Conservation (phyloP, 2,888 invertebrate species). For the Ennomos fuscantarius region DNA sequence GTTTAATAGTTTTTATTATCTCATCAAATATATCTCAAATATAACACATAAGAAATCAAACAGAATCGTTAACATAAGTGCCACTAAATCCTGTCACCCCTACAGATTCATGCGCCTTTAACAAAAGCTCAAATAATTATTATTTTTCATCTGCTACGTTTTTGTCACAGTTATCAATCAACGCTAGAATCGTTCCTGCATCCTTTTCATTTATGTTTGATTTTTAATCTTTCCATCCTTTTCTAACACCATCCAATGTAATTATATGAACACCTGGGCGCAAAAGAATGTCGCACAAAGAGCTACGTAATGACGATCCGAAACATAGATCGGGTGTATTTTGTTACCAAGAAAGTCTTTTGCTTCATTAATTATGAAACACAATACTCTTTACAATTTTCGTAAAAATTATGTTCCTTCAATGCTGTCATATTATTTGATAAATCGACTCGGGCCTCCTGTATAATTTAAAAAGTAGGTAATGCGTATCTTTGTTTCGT, state of each 20-base stretch:
- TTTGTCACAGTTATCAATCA: slow-evolving; percentile 86
- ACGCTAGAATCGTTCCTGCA: slow-evolving; percentile 67
- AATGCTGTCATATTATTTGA: slow-evolving; percentile 80
- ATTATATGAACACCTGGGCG: slow-evolving; percentile 85
- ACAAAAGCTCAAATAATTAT: slow-evolving; percentile 84
- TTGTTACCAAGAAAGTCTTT: slow-evolving; percentile 82
- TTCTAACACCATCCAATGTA: slow-evolving; percentile 71
- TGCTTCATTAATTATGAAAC: slow-evolving; percentile 85
- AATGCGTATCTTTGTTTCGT: slow-evolving; percentile 42
- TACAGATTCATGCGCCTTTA: slow-evolving; percentile 75
- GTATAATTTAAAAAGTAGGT: slow-evolving; percentile 54
- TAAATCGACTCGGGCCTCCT: slow-evolving; percentile 68
- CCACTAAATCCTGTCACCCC: slow-evolving; percentile 62
- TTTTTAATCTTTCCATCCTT: slow-evolving; percentile 55
- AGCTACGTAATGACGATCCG: slow-evolving; percentile 82
- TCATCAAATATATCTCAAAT: too few relatives aligned
- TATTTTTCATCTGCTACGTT: slow-evolving; percentile 85
- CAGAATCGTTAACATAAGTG: slow-evolving; percentile 24
- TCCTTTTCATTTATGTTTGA: slow-evolving; percentile 55
- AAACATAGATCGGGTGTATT: slow-evolving; percentile 83
- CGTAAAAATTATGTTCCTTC: slow-evolving; percentile 76
- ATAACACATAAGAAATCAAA: neutral
- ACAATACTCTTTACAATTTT: slow-evolving; percentile 81
- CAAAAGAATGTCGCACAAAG: slow-evolving; percentile 85
- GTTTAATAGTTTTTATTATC: neutral